A percentile compares a stretch with the other conserved stretches of the same genome.
These are phyloP conservation scores for Hermatobates lingyangjiaoensis DNA, from an alignment of 1,140 invertebrate genomes.

Conservation along the genomic window DNA sequence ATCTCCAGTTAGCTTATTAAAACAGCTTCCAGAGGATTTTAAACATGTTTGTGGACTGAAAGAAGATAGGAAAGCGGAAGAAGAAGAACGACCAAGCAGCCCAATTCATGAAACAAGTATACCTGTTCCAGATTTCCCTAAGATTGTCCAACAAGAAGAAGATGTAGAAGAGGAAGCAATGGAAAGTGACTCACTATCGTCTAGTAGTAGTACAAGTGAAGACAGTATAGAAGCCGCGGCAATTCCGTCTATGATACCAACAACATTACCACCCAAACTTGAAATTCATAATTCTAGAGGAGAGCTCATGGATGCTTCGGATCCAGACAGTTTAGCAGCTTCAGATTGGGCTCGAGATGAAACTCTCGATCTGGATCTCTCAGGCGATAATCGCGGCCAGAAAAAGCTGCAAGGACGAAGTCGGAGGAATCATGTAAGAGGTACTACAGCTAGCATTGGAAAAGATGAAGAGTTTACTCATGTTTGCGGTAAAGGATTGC, in stretches of 20 bases:
- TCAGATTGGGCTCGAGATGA: slow-evolving; percentile 71
- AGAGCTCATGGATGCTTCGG: slow-evolving; percentile 31
- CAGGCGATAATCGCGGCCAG: slow-evolving; percentile 32
- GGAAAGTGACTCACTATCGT: slow-evolving; percentile 41
- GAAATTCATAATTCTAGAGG: slow-evolving; percentile 45
- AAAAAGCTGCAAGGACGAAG: slow-evolving; percentile 26
- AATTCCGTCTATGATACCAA: slow-evolving; percentile 14
- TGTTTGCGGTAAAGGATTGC: slow-evolving; percentile 24
- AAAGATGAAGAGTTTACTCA: slow-evolving; percentile 24
- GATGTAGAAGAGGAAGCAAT: slow-evolving; percentile 34
- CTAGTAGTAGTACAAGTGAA: slow-evolving; percentile 24
- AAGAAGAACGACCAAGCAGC: slow-evolving; percentile 29
- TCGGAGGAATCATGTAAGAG: slow-evolving; percentile 21
- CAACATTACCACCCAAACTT: slow-evolving; percentile 33
- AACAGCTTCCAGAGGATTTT: slow-evolving; percentile 18
- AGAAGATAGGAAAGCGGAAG: slow-evolving; percentile 15
- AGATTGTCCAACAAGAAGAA: slow-evolving; percentile 27
- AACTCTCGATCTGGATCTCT: slow-evolving; percentile 43
- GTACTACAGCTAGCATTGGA: slow-evolving; percentile 21
- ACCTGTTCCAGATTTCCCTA: slow-evolving; percentile 40
- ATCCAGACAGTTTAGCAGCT: slow-evolving; percentile 30
- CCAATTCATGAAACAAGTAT: slow-evolving; percentile 39
- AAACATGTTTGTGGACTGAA: slow-evolving; percentile 20
- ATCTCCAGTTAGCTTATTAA: slow-evolving; percentile 15
- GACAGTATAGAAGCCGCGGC: slow-evolving; percentile 22